Percentiles rank a stretch among this genome's conserved stretches.
These are phyloP conservation scores for Champsocephalus gunnari DNA, from an alignment of 2,797 vertebrate species.

Conservation along the genomic window DNA sequence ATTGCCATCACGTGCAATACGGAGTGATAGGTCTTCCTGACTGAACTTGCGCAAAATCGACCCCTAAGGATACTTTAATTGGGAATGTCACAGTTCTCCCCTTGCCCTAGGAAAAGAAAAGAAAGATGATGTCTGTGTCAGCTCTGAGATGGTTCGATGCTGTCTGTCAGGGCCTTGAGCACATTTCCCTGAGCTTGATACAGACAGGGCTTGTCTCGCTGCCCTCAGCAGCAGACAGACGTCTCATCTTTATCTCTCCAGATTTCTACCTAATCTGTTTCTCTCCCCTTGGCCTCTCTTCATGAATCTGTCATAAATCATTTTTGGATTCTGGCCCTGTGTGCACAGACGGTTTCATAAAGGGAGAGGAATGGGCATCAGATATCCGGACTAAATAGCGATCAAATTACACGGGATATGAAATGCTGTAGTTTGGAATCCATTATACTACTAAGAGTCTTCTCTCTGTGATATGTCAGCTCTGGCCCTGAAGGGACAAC, in stretches of 20 bases:
- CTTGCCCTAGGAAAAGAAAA: conserved; percentile 76
- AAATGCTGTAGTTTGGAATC: conserved; percentile 83
- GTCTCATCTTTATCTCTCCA: conserved; percentile 86
- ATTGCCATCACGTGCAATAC: too few relatives aligned
- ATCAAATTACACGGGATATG: conserved; percentile 82
- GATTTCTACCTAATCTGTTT: conserved; percentile 87
- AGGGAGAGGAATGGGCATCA: conserved; percentile 79
- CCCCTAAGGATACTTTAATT: conserved; percentile 77
- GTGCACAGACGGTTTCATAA: conserved; percentile 83
- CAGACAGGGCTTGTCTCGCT: conserved; percentile 82
- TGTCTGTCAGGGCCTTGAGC: conserved; percentile 84
- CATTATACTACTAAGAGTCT: conserved; percentile 80
- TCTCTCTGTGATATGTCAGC: conserved; percentile 81
- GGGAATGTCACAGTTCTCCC: conserved; percentile 77
- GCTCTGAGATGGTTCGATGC: conserved; percentile 78
- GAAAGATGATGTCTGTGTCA: conserved; percentile 82
- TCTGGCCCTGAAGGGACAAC: conserved; percentile 80
- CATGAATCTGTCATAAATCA: conserved; percentile 88
- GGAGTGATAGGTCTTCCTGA: too few relatives aligned
- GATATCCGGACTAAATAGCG: conserved; percentile 80
- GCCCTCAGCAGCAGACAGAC: conserved; percentile 84
- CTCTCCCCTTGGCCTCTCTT: conserved; percentile 83
- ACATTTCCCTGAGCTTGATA: conserved; percentile 82
- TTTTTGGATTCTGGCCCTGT: conserved; percentile 83
- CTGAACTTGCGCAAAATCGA: conserved; percentile 36